Evolutionary conservation across 1,140 invertebrate genomes (phyloP).

Genomic region (Heterodera carotae): DNA sequence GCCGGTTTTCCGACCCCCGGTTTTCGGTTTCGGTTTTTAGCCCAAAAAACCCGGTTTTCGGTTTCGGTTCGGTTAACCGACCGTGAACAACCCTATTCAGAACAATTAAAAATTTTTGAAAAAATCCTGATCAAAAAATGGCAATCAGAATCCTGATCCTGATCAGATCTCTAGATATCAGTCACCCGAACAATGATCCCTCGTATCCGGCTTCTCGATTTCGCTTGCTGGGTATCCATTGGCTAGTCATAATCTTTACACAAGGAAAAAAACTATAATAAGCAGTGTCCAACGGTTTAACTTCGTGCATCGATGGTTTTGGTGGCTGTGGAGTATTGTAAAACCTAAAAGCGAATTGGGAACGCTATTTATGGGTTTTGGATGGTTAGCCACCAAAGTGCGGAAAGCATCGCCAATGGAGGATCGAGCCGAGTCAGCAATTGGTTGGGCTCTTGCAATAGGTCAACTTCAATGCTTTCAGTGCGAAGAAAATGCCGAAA

Average conservation of each 20-base stretch:
- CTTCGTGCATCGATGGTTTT: slow-evolving; percentile 64
- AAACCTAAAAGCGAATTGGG: slow-evolving; percentile 11
- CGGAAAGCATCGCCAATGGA: slow-evolving; percentile 60
- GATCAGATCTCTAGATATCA: too few relatives aligned
- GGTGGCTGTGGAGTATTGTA: slow-evolving; percentile 66
- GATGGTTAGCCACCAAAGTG: slow-evolving; percentile 47
- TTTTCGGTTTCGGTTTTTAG: too few relatives aligned
- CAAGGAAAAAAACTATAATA: neutral
- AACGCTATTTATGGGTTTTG: neutral
- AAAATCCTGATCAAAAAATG: too few relatives aligned
- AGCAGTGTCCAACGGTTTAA: slow-evolving; percentile 40
- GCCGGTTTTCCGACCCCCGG: too few relatives aligned
- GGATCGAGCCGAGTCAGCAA: slow-evolving; percentile 62
- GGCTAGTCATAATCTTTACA: neutral
- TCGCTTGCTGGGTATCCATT: slow-evolving; percentile 56
- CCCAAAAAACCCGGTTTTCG: too few relatives aligned
- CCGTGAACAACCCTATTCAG: too few relatives aligned
- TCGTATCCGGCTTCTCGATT: slow-evolving; percentile 55
- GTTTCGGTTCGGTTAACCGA: too few relatives aligned
- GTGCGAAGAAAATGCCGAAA: slow-evolving; percentile 43
- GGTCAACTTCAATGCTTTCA: slow-evolving; percentile 57
- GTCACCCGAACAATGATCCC: slow-evolving; percentile 56
- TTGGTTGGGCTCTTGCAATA: slow-evolving; percentile 59
- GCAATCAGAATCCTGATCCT: too few relatives aligned
- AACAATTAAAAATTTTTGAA: too few relatives aligned